Base-by-base conservation (phyloP, 2,888 invertebrate genomes). In the Neelides folsomi region DNA sequence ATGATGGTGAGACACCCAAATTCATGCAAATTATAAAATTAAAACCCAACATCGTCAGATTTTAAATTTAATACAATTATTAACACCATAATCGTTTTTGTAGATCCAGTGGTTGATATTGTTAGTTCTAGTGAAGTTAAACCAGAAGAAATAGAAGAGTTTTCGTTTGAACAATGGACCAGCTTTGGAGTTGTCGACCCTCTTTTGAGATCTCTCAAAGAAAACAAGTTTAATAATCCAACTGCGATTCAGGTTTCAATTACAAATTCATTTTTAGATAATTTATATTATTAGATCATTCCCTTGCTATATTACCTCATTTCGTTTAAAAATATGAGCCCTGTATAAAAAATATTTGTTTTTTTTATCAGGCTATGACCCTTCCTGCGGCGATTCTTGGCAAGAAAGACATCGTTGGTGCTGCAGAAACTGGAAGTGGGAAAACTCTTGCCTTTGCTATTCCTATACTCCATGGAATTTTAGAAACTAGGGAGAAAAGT, bases 361-460 rank as follows among this genome's bases (percentile, higher is more conserved):
- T 27, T 27, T 3, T 7, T 7, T 27, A 27, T 27, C 7, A 27
- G 27, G 74, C 78, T 16, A 67, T 83, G 54, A 79, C 83, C 0
- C 72, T 93, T 40, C 86, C 89, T 0, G 77, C 87, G 44, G 89
- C 93, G 36, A 82, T 93, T 65, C 77, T 83, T 67, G 94, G 89
- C 39, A 77, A 81, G 45, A 78, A 85, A 71, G 95, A 98, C 71
- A 86, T 98, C 62, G 72, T 98, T 1, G 98, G 95, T n/a, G 97
- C 97, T 51, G 97, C 97, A 2, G 94, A 97, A 75, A 98, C 98
- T 0, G 98, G 98, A 0, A 95, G 94, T 71, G 98, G 98, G 0
- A 98, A 98, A 75, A 98, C 98, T 0, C 73, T 98, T 48, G 97
- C 97, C 0, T 98, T 97, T 74, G 94, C 89, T 1, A 84, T 98